These are phyloP conservation scores for Lanistes nyassanus DNA, from an alignment of 1,140 invertebrate species.

Conservation along the genomic window DNA sequence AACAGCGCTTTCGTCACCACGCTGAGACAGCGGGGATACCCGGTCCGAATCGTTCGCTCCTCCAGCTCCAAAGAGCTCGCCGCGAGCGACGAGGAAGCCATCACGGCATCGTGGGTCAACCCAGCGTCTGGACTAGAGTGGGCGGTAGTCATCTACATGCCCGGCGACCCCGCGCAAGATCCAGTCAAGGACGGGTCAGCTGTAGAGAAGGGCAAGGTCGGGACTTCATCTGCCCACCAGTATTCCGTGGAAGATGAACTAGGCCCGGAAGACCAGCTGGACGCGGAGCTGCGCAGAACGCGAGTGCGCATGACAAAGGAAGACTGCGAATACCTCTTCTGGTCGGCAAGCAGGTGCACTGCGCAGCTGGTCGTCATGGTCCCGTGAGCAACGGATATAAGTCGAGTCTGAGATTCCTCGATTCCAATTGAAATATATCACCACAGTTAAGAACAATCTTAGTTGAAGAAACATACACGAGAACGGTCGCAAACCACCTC, in stretches of 20 bases:
- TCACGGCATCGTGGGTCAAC: constrained; percentile 15
- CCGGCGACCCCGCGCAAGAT: constrained; percentile 1
- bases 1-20: neutral
- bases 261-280: neutral
- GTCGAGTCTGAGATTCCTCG: no score
- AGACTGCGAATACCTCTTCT: constrained; percentile 18
- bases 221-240: no score
- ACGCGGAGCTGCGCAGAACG: neutral
- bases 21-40: neutral
- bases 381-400: no score
- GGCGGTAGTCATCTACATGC: constrained; percentile 15
- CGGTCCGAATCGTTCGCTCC: neutral
- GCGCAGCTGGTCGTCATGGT: constrained; percentile 13
- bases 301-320: neutral
- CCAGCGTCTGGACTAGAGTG: constrained; percentile 16
- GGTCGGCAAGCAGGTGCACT: constrained; percentile 16
- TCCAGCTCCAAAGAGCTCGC: constrained; percentile 6
- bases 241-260: no score
- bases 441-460: no score
- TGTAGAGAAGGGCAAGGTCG: no score
- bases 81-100: neutral
- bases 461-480: no score
- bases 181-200: no score
- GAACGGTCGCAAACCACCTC: no score
- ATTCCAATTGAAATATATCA: no score